Conservation (phyloP, 2,113 vertebrate species). For the Mobula hypostoma region DNA sequence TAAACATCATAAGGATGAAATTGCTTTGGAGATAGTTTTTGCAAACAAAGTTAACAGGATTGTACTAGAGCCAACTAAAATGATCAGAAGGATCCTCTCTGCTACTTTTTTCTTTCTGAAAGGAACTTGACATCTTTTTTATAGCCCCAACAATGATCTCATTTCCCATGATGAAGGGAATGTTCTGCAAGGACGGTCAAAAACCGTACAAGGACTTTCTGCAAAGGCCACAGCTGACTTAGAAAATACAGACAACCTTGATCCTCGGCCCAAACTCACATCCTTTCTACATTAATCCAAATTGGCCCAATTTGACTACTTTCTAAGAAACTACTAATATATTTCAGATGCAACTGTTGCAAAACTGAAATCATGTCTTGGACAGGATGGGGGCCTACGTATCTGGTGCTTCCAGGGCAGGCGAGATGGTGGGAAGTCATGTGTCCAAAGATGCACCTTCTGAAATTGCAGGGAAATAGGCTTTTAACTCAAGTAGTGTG, state of each 20-base stretch:
- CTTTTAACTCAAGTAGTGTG: neutral
- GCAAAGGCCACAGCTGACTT: neutral
- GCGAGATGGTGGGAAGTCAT: too few relatives aligned
- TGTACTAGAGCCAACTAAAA: neutral
- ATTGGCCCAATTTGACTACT: conserved; percentile 24
- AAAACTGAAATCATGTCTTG: neutral
- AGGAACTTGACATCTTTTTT: neutral
- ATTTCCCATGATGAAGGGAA: neutral
- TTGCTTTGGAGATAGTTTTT: neutral
- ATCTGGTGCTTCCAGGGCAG: neutral
- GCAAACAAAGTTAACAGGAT: neutral
- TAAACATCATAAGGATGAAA: neutral
- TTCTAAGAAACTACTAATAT: neutral
- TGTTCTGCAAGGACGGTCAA: neutral
- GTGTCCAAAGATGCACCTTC: neutral
- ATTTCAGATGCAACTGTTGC: neutral
- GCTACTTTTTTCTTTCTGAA: neutral
- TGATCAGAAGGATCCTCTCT: neutral
- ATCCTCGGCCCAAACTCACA: neutral
- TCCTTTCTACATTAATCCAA: conserved; percentile 24
- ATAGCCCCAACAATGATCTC: neutral
- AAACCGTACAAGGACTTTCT: neutral
- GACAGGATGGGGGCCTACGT: neutral
- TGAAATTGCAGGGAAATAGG: neutral
- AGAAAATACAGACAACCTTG: neutral